These are phyloP conservation scores for Cottoperca gobio DNA, from an alignment of 2,797 vertebrate species.

Conservation along the genomic window DNA sequence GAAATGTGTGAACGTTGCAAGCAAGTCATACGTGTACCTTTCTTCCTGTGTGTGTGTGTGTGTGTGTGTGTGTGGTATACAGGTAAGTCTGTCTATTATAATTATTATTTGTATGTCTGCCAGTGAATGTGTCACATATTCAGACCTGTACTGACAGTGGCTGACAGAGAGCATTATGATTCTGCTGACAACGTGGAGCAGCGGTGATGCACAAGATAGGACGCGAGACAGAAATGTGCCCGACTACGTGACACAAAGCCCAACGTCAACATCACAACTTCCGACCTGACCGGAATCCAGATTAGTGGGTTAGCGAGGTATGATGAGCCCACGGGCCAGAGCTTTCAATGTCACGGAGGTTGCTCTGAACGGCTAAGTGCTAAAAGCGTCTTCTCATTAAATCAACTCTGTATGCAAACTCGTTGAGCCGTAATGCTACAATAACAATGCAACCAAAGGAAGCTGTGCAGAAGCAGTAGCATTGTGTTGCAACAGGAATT, in stretches of 20 bases:
- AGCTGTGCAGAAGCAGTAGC: too few species aligned
- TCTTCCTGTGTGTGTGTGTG: background rate
- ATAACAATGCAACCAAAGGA: too few species aligned
- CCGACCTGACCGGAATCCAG: background rate
- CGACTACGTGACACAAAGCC: conserved; percentile 17
- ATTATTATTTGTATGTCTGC: background rate
- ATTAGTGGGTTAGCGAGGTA: too few species aligned
- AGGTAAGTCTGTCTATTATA: background rate
- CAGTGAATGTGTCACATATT: conserved; percentile 4
- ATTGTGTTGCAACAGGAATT: too few species aligned
- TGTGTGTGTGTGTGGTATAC: background rate
- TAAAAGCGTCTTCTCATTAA: too few species aligned
- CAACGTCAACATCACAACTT: background rate
- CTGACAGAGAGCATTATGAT: conserved; percentile 37
- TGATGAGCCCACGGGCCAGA: too few species aligned
- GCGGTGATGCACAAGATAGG: background rate
- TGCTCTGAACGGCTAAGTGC: too few species aligned
- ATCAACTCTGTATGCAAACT: too few species aligned
- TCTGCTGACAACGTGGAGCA: conserved; percentile 15
- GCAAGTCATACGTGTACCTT: background rate
- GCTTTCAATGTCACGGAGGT: too few species aligned
- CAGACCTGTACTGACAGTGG: conserved; percentile 9
- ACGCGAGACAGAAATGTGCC: conserved; percentile 7
- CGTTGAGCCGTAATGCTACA: too few species aligned
- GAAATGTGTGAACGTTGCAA: background rate